Evolutionary conservation across 2,797 vertebrate species (phyloP), one percentile per base, ranked within the genome.

Genomic region (Danio choprae): DNA sequence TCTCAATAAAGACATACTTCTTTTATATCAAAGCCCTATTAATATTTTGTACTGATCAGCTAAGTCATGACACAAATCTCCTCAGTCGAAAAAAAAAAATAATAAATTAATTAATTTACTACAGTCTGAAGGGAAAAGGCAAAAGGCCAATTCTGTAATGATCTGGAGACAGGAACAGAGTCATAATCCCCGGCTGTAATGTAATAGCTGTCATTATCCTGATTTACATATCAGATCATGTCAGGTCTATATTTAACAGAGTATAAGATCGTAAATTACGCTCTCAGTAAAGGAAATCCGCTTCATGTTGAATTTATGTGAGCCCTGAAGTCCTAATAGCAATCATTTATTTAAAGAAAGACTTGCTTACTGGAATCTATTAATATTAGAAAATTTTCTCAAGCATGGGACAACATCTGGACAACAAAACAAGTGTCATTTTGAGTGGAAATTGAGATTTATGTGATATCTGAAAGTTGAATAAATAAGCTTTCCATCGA

Each of bases 151-250:
- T 40, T 44, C 13, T 71, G 15, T 16, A 43, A 60, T 71, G 18
- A 13, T 53, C 36, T 29, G 36, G 18, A 79, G 36, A 51, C 56
- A 70, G n/a, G 55, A 62, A 70, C 44, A 62, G 29, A 51, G 20
- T 63, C 13, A 20, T 29, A 79, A 63, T 63, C 18, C 15, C 18
- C 3, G 18, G 38, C 11, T 58, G 64, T 56, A 56, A 46, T 68
- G 4, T 20, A 53, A 46, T 29, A 56, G 40, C 48, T 36, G 11
- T 48, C 55, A 60, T 73, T 73, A 73, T 6, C 15, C 71, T 58
- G 41, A 58, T 58, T 73, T 63, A 74, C 44, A 56, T 38, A 69
- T 77, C 29, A 48, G 53, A 69, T 58, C 53, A 68, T 48, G 53
- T 15, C 11, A 40, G 43, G 2, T 15, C 10, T 29, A 16, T 64